Evolutionary conservation across 2,888 invertebrate species (phyloP).

Genomic region (Drosophila ustulata): DNA sequence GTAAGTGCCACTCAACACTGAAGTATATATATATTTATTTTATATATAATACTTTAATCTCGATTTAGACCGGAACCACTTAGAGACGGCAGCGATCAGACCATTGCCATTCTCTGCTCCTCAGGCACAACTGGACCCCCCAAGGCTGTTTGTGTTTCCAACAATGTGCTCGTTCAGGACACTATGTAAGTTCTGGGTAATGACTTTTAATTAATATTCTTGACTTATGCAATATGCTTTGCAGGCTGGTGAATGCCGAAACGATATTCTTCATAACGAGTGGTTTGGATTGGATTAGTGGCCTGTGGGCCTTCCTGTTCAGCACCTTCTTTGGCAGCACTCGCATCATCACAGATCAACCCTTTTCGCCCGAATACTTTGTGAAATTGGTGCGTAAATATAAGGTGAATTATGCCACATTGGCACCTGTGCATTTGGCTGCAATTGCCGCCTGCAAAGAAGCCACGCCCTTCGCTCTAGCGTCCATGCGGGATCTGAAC

Average conservation of each 20-base stretch:
- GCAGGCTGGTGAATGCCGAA: constrained; percentile 49
- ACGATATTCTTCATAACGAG: constrained; percentile 58
- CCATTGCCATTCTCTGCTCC: constrained; percentile 69
- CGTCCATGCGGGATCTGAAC: constrained; percentile 49
- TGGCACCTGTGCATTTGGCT: constrained; percentile 70
- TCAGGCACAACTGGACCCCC: constrained; percentile 76
- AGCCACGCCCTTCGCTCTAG: constrained; percentile 43
- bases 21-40: not conserved
- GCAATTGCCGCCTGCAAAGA: constrained; percentile 45
- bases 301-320: constrained; percentile 50
- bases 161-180: constrained; percentile 47
- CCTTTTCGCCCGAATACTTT: constrained; percentile 63
- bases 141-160: constrained; percentile 69
- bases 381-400: constrained; percentile 67
- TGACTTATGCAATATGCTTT: not conserved
- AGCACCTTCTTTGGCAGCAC: constrained; percentile 54
- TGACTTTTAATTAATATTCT: not conserved
- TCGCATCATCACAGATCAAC: constrained; percentile 68
- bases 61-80: constrained; percentile 49
- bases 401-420: constrained; percentile 48
- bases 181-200: constrained; percentile 42
- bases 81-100: constrained; percentile 55
- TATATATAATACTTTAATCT: not conserved
- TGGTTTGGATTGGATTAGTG: constrained; percentile 72
- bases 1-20: constrained; percentile 31